Evolutionary conservation across 2,113 vertebrate genomes (phyloP).

Genomic region (Bubalus kerabau): DNA sequence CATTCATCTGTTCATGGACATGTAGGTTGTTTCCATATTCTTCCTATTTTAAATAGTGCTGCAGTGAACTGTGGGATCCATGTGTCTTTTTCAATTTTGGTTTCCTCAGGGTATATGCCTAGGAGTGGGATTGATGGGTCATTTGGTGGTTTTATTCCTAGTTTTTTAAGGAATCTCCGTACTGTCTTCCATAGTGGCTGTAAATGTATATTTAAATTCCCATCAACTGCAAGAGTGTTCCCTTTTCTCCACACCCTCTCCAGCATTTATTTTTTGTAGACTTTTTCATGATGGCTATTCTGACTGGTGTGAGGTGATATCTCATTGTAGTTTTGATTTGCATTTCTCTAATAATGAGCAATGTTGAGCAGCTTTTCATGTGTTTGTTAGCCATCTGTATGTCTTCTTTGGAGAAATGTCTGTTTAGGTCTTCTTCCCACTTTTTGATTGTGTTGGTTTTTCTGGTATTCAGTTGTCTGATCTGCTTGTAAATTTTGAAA

Average conservation of each 20-base stretch:
- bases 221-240: background rate
- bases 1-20: background rate
- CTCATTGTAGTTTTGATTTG: background rate
- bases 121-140: background rate
- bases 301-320: background rate
- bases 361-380: background rate
- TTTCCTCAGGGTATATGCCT: background rate
- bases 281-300: background rate
- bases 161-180: background rate
- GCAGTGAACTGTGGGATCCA: background rate
- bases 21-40: background rate
- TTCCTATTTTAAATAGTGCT: background rate
- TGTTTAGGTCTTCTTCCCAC: background rate
- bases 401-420: background rate
- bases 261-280: background rate
- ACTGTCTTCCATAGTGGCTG: background rate
- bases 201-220: background rate
- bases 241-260: background rate
- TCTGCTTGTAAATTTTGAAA: background rate
- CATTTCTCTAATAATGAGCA: background rate
- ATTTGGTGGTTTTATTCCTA: background rate
- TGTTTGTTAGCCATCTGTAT: background rate
- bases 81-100: background rate
- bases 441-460: background rate
- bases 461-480: background rate